Base-by-base conservation (phyloP, 1,140 invertebrate species). In the Onthophagus taurus region DNA sequence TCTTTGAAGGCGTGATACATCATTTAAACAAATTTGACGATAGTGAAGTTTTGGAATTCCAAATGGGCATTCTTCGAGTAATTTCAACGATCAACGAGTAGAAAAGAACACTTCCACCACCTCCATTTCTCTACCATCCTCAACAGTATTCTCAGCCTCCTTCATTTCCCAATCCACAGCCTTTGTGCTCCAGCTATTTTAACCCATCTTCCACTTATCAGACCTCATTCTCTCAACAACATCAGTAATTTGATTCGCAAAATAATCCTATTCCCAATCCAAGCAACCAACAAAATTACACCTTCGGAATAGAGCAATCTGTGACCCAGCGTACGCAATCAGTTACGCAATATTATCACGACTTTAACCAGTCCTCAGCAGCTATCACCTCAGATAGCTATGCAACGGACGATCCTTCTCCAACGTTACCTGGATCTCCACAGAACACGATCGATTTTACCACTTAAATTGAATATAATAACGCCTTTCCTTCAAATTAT, bases 11-110 rank as follows among this genome's bases (percentile, higher is more conserved):
- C n/a, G 4, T 24, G 12, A 8, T 41, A 18, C 37, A 4, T 24
- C 37, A 41, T 16, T 24, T 41, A 19, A 41, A 47, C 9, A 31
- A 36, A 21, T 39, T 39, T 37, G 12, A 12, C 16, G 31, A 47
- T 14, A 23, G 29, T 34, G 26, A 41, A 31, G 12, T 47, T 5
- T 37, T n/a, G 23, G 23, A 26, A 26, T 26, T 26, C n/a, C 23
- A 26, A 26, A 26, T 26, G 23, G 23, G n/a, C 23, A n/a, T 26
- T 26, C 23, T 26, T 26, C 23, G 23, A 26, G 23, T 26, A 26
- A 26, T 26, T 26, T 26, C 23, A 26, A 26, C n/a, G 23, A 26
- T 26, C 23, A n/a, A 26, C 23, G 23, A 26, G 23, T 7, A 26
- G 23, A 26, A 26, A 26, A 26, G 23, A 26, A 26, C 23, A 26